phyloP scores from a whole-genome alignment of 2,888 invertebrate species.

The Sclerodermus sp. region DNA sequence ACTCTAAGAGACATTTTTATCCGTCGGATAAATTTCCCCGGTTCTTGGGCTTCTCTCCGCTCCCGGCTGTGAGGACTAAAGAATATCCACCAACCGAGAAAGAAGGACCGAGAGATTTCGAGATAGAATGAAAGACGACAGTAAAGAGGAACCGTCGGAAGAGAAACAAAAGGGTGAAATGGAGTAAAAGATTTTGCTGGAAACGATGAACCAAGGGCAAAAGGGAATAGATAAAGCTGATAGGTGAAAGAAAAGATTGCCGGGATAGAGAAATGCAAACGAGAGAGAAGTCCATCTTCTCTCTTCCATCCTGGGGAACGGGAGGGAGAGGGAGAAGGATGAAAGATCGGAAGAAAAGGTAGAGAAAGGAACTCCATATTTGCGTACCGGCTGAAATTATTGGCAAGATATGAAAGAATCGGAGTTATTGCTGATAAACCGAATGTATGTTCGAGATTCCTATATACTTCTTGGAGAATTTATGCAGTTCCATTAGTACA shows the following conservation, averaged over 20 bases:
- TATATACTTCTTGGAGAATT: background rate
- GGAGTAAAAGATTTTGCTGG: background rate
- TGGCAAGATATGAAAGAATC: conserved; percentile 51
- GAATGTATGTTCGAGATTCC: conserved; percentile 24
- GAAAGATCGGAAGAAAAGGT: conserved; percentile 1
- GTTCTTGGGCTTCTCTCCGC: conserved; percentile 21
- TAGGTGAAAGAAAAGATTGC: too few species aligned
- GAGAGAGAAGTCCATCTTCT: too few species aligned
- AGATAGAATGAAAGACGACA: conserved; percentile 1
- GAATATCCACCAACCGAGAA: background rate
- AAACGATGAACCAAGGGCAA: background rate
- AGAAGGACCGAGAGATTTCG: background rate
- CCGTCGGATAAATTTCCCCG: conserved; percentile 49
- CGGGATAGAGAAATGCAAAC: too few species aligned
- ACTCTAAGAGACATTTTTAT: conserved; percentile 53
- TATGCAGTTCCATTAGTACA: background rate
- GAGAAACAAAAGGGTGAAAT: background rate
- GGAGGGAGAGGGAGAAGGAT: background rate
- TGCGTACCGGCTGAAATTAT: conserved; percentile 38
- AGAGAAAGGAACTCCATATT: background rate
- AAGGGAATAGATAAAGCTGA: too few species aligned
- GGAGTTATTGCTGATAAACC: conserved; percentile 53
- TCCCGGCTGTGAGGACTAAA: background rate
- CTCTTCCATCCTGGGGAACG: too few species aligned
- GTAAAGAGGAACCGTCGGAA: background rate